Percentiles rank a stretch among this genome's conserved stretches.
phyloP scores from a whole-genome alignment of 1,140 invertebrate species.

The Marisa cornuarietis region DNA sequence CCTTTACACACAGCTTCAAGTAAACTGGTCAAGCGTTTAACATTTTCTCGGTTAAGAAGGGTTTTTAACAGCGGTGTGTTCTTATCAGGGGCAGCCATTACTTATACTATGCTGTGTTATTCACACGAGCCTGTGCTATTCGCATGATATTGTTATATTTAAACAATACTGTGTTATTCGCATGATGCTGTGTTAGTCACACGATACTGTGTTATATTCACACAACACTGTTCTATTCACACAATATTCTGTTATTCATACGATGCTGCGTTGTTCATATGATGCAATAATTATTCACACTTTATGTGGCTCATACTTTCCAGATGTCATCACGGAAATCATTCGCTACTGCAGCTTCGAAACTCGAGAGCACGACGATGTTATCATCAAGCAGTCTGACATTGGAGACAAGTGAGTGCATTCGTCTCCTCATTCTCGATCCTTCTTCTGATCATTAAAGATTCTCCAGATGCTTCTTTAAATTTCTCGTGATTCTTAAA shows the following conservation, averaged over 20 bases:
- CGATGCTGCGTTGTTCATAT: background rate
- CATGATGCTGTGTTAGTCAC: background rate
- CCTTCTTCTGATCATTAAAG: too few relatives aligned
- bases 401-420: background rate
- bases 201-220: background rate
- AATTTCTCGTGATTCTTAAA: too few relatives aligned
- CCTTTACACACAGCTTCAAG: too few relatives aligned
- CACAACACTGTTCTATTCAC: background rate
- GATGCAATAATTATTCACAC: background rate
- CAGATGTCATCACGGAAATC: constrained; percentile 3
- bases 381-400: background rate
- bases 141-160: too few relatives aligned
- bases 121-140: too few relatives aligned
- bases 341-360: constrained; percentile 4
- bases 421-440: background rate
- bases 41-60: too few relatives aligned
- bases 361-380: background rate
- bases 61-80: too few relatives aligned
- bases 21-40: too few relatives aligned
- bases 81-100: too few relatives aligned
- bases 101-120: too few relatives aligned
- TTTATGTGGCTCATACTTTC: background rate
- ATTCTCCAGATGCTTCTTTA: too few relatives aligned
- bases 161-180: too few relatives aligned
- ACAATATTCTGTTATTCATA: background rate